Conservation (phyloP, 2,888 invertebrate genomes). For the Stenchaetothrips biformis region DNA sequence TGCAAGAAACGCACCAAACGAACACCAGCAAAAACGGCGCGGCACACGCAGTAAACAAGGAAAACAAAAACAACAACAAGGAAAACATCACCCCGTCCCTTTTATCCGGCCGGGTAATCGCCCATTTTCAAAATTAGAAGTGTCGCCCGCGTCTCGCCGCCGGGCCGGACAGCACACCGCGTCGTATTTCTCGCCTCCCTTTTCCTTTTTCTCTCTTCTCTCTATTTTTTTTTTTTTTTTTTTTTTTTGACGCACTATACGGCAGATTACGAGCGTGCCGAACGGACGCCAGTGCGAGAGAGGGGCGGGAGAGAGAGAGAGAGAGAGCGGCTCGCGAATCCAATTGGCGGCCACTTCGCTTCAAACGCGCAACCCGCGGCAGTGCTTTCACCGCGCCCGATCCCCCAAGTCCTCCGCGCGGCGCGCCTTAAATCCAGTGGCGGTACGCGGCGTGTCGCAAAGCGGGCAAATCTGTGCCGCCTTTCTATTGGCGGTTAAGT, state of each 20-base stretch:
- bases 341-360: too few relatives aligned
- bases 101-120: background rate
- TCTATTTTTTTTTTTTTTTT: background rate
- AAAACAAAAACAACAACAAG: background rate
- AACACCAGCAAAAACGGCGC: background rate
- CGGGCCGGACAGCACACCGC: background rate
- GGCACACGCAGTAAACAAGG: background rate
- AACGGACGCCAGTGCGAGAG: background rate
- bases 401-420: too few relatives aligned
- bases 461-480: too few relatives aligned
- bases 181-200: background rate
- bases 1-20: background rate
- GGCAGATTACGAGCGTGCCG: background rate
- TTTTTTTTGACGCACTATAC: background rate
- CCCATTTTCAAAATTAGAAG: conserved; percentile 24
- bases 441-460: background rate
- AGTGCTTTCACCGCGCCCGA: too few relatives aligned
- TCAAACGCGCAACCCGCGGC: too few relatives aligned
- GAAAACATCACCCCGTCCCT: background rate
- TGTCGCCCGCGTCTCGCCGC: background rate
- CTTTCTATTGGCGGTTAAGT: background rate
- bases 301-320: background rate
- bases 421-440: background rate
- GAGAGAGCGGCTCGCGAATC: too few relatives aligned
- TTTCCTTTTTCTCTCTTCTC: background rate